A percentile compares a stretch with the other conserved stretches of the same genome.
These are phyloP conservation scores for Euleptes europaea DNA, from an alignment of 2,113 vertebrate species.

Conservation along the genomic window DNA sequence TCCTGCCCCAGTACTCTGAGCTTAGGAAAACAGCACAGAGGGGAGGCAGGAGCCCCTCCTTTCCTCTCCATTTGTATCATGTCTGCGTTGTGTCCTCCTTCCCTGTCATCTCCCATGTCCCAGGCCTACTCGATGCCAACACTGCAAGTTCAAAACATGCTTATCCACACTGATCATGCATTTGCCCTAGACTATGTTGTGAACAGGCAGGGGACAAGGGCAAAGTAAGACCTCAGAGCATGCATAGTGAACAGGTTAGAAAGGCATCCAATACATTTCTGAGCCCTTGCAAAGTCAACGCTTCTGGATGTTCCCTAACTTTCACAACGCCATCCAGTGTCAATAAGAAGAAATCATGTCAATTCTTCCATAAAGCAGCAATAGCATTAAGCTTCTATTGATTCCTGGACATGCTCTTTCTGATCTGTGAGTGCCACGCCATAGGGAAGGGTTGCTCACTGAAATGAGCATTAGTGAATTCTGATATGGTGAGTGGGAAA, in stretches of 20 bases:
- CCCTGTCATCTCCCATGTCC: background rate
- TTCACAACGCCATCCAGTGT: background rate
- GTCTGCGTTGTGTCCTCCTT: background rate
- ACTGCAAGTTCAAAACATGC: background rate
- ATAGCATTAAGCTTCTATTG: background rate
- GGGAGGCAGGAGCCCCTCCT: too few relatives aligned
- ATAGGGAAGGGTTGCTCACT: background rate
- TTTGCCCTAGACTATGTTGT: background rate
- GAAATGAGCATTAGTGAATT: background rate
- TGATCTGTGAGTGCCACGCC: background rate
- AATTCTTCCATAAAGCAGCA: background rate
- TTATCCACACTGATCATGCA: background rate
- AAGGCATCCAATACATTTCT: background rate
- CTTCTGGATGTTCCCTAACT: background rate
- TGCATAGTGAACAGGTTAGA: background rate
- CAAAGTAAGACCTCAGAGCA: background rate
- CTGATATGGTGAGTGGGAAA: background rate
- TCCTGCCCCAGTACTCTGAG: too few relatives aligned
- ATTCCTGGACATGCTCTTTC: accelerated
- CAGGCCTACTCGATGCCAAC: background rate
- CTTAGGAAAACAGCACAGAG: too few relatives aligned
- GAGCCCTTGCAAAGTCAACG: background rate
- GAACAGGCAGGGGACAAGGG: background rate
- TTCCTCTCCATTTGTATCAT: background rate
- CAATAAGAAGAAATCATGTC: accelerated